Conservation (phyloP, 2,113 vertebrate genomes). For the Clinocottus analis region DNA sequence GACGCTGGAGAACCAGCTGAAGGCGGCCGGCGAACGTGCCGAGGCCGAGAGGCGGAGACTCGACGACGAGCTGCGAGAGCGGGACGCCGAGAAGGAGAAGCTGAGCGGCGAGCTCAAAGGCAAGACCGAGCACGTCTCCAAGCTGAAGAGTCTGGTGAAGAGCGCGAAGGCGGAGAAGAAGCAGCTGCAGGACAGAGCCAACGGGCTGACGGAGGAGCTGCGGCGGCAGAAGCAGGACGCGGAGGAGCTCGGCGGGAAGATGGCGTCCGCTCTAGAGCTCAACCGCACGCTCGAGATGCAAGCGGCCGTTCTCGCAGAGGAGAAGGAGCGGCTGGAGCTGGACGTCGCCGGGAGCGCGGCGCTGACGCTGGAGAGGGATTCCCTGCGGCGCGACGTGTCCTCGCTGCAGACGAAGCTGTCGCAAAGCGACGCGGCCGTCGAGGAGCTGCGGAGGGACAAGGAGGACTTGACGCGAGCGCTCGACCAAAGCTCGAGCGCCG, state of each 20-base stretch:
- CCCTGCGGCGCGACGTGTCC: conserved; percentile 75
- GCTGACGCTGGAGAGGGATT: conserved; percentile 66
- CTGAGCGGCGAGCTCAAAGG: conserved; percentile 78
- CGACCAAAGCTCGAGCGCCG: conserved; percentile 80
- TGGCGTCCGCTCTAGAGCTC: conserved; percentile 45
- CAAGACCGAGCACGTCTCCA: conserved; percentile 77
- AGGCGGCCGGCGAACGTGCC: conserved; percentile 58
- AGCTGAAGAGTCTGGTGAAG: conserved; percentile 71
- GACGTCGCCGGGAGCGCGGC: conserved; percentile 71
- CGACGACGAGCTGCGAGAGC: conserved; percentile 70
- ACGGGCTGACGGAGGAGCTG: conserved; percentile 74
- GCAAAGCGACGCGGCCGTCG: conserved; percentile 73
- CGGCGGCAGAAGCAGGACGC: conserved; percentile 71
- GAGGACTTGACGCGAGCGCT: conserved; percentile 74
- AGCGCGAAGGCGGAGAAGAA: conserved; percentile 70
- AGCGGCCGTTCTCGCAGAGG: conserved; percentile 71
- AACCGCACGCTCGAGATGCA: conserved; percentile 69
- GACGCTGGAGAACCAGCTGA: conserved; percentile 81
- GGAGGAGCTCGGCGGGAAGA: conserved; percentile 65
- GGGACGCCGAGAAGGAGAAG: conserved; percentile 75
- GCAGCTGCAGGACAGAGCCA: conserved; percentile 75
- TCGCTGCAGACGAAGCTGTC: conserved; percentile 57
- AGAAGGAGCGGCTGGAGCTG: conserved; percentile 79
- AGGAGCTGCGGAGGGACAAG: conserved; percentile 80
- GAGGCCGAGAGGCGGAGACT: conserved; percentile 78